Percentiles rank a stretch among this genome's conserved stretches.
Evolutionary conservation across 2,888 invertebrate genomes (phyloP).

Genomic region (Bellardia bayeri): DNA sequence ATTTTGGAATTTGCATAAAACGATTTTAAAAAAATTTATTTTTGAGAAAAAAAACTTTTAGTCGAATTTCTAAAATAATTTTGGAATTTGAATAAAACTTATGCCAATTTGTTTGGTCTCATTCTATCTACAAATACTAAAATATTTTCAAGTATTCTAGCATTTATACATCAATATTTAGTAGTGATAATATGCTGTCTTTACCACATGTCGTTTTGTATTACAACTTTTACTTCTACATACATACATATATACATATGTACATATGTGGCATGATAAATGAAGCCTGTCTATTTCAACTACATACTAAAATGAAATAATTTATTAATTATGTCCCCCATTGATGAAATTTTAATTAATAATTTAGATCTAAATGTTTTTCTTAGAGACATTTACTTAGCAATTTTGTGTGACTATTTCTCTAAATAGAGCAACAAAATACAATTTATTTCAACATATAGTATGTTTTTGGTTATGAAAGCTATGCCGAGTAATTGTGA

Average conservation of each 20-base stretch:
- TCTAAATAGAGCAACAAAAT: neutral
- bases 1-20: no score
- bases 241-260: no score
- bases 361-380: neutral
- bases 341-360: constrained; percentile 35
- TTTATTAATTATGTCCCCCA: constrained; percentile 12
- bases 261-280: constrained; percentile 8
- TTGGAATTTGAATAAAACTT: no score
- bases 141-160: neutral
- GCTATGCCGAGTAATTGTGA: neutral
- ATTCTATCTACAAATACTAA: no score
- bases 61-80: no score
- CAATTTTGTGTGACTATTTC: neutral
- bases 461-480: neutral
- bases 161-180: neutral
- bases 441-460: neutral
- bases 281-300: neutral
- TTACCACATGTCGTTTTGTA: constrained; percentile 42
- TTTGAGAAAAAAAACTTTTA: no score
- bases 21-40: no score
- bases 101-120: no score
- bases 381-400: neutral
- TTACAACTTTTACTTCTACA: neutral
- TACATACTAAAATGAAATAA: constrained; percentile 4
- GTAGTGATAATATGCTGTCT: neutral